Conservation (phyloP, 2,888 invertebrate genomes). For the Rhamphomyia laevipes region DNA sequence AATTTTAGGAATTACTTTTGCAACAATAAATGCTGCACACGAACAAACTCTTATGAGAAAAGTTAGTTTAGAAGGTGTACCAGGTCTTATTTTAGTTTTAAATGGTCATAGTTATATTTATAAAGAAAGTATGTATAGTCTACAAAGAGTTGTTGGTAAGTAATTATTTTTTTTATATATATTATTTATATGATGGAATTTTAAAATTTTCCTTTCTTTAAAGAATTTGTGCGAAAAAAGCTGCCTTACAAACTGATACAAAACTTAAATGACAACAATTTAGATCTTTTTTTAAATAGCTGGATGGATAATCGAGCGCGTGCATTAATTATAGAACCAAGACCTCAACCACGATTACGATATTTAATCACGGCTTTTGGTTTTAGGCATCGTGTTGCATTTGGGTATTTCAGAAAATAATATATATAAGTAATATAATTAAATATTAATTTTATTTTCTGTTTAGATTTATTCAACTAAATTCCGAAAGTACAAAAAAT, state of each 20-base stretch:
- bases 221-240: conserved; percentile 73
- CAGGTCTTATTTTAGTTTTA: conserved; percentile 66
- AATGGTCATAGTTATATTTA: conserved; percentile 79
- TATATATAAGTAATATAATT: background rate
- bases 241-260: conserved; percentile 73
- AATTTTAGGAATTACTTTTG: conserved; percentile 49
- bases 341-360: conserved; percentile 62
- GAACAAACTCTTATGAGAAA: conserved; percentile 66
- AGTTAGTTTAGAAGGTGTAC: conserved; percentile 69
- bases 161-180: background rate
- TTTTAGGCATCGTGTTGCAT: conserved; percentile 73
- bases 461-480: conserved; percentile 53
- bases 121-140: conserved; percentile 65
- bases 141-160: conserved; percentile 67
- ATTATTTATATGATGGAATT: background rate
- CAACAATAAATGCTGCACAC: conserved; percentile 73
- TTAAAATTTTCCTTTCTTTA: conserved; percentile 21
- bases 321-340: conserved; percentile 75
- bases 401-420: conserved; percentile 51
- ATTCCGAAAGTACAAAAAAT: conserved; percentile 46
- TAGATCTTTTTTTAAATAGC: conserved; percentile 68
- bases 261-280: conserved; percentile 55
- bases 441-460: conserved; percentile 3
- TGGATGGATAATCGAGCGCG: conserved; percentile 89
- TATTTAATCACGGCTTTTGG: conserved; percentile 82